A percentile compares a stretch with the other conserved stretches of the same genome.
These are phyloP conservation scores for Oriolus oriolus DNA, from an alignment of 2,113 vertebrate species.

Conservation along the genomic window DNA sequence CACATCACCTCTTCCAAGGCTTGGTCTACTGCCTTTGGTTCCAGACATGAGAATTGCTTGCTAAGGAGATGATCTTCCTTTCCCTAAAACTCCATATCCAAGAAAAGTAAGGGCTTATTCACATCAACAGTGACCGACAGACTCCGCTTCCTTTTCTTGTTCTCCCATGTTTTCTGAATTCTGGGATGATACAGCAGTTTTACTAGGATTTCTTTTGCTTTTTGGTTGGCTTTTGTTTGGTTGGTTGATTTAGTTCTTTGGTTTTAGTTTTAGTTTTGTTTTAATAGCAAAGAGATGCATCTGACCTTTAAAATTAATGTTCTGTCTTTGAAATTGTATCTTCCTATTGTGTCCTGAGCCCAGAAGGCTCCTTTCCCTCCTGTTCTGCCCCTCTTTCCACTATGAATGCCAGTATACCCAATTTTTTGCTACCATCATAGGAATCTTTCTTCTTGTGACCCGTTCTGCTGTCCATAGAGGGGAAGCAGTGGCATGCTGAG, in stretches of 20 bases:
- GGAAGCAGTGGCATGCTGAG: not conserved
- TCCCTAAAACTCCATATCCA: not conserved
- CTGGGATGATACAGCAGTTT: not conserved
- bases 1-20: not conserved
- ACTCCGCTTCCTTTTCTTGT: not conserved
- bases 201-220: not conserved
- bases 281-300: not conserved
- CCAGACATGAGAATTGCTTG: not conserved
- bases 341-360: not conserved
- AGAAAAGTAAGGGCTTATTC: not conserved
- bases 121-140: not conserved
- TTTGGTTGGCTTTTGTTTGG: not conserved
- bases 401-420: not conserved
- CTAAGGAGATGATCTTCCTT: not conserved
- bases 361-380: not conserved
- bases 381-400: not conserved
- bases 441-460: not conserved
- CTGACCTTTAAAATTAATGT: not conserved
- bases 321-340: not conserved
- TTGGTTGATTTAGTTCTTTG: not conserved
- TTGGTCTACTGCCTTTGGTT: not conserved
- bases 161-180: not conserved
- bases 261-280: not conserved
- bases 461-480: fast-evolving
- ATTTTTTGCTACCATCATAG: not conserved